Base-by-base conservation (phyloP, 2,797 vertebrate species). In the Malacoctenus gilli region DNA sequence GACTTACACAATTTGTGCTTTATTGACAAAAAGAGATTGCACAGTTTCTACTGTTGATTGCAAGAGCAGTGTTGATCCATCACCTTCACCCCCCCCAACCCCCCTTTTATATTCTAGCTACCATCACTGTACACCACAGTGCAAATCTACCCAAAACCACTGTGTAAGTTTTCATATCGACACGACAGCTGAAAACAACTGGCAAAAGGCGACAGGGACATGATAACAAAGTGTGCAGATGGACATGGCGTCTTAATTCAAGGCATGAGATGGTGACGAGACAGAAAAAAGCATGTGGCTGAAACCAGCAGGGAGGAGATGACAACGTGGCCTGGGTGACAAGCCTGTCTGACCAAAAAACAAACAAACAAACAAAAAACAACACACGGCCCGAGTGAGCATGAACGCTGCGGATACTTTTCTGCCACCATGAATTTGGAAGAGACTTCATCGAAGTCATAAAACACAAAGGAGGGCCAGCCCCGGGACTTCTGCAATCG, bases 401-500 rank as follows among this genome's bases (percentile, higher is more conserved):
- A 6, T 6, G 15, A 57, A 42, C 22, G 41, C 14, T 37, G 38
- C n/a, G 1, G 3, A 37, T 18, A 25, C 13, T 11, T 56, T 30
- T 32, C 25, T 38, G 37, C 41, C 34, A 58, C 19, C 50, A n/a
- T 19, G 35, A 59, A 15, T 38, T 18, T 38, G 44, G 74, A 22
- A 54, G 41, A 68, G 78, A 91, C 90, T 91, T 92, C 90, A 91
- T 53, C 83, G 86, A 92, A 92, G 89, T 80, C 87, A 88, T 84
- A 87, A 85, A 81, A 75, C 47, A 70, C n/a, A n/a, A n/a, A 81
- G 78, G 44, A 57, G 52, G 82, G 65, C 62, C 70, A 61, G 71
- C 76, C 43, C 35, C 63, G 71, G 38, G 41, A 84, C 51, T 66
- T 64, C 68, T 78, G 75, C 76, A 86, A 81, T 76, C 71, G 70